Evolutionary conservation across 2,113 vertebrate species (phyloP).

Genomic region (Noturus placidus): DNA sequence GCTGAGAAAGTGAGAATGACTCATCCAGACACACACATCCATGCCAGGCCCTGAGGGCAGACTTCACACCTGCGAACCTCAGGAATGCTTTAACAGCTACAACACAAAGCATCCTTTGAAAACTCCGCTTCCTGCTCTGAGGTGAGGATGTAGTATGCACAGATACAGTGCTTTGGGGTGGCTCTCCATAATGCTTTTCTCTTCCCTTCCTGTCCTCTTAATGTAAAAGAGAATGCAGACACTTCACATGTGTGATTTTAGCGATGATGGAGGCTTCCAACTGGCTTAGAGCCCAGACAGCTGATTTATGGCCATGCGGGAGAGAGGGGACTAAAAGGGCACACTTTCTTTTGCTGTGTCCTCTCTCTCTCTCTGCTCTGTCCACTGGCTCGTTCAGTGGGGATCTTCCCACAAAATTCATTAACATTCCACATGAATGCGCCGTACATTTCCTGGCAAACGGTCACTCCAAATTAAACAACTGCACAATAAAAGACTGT

Average conservation of each 20-base stretch:
- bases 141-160: conserved; percentile 1
- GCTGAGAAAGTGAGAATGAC: conserved; percentile 18
- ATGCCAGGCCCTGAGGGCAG: conserved; percentile 2
- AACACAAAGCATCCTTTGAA: conserved; percentile 7
- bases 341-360: conserved; percentile 11
- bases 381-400: conserved; percentile 49
- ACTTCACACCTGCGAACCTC: conserved; percentile 40
- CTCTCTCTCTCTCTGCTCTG: not conserved
- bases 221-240: conserved; percentile 2
- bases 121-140: conserved; percentile 15
- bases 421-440: conserved; percentile 73
- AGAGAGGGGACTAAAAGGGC: not conserved
- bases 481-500: conserved; percentile 69
- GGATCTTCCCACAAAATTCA: conserved; percentile 64
- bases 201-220: not conserved
- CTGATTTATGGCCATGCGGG: conserved; percentile 24
- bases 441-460: conserved; percentile 76
- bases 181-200: not conserved
- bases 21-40: not conserved
- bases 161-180: conserved; percentile 1
- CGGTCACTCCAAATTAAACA: conserved; percentile 54
- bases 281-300: conserved; percentile 25
- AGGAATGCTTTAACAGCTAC: not conserved
- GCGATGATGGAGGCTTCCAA: conserved; percentile 16
- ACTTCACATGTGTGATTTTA: not conserved